Conservation (phyloP, 2,888 invertebrate genomes). For the Caenorhabditis virilis region DNA sequence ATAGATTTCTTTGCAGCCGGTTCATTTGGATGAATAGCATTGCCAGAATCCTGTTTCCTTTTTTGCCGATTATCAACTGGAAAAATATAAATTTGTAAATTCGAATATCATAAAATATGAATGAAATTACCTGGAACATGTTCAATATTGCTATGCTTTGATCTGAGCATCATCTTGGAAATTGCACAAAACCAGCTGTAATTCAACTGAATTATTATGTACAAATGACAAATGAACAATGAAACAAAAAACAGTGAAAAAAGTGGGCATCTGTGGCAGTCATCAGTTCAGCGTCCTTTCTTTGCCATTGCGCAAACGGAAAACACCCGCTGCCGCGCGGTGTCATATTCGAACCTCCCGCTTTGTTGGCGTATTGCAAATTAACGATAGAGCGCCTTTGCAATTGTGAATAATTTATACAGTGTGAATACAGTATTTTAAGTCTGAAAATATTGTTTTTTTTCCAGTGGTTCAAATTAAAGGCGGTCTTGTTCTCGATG, state of each 20-base stretch:
- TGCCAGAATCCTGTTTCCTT: constrained; percentile 1
- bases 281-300: not conserved
- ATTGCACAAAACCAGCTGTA: not conserved
- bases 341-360: constrained; percentile 11
- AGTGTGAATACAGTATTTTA: not conserved
- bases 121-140: constrained; percentile 1
- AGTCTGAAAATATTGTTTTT: no score
- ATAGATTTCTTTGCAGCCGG: constrained; percentile 5
- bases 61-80: constrained; percentile 3
- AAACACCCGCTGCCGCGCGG: constrained; percentile 5
- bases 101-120: not conserved
- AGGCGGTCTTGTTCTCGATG: no score
- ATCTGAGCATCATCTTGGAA: constrained; percentile 7
- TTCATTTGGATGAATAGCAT: not conserved
- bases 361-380: not conserved
- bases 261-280: no score
- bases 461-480: no score
- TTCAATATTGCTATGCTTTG: constrained; percentile 1
- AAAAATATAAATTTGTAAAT: not conserved
- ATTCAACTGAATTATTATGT: not conserved
- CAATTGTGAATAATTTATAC: not conserved
- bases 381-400: constrained; percentile 3
- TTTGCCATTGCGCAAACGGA: not conserved
- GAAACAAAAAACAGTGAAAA: not conserved
- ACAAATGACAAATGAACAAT: not conserved